phyloP scores from a whole-genome alignment of 92 coral and sea anemone species.

The Porites cylindrica region DNA sequence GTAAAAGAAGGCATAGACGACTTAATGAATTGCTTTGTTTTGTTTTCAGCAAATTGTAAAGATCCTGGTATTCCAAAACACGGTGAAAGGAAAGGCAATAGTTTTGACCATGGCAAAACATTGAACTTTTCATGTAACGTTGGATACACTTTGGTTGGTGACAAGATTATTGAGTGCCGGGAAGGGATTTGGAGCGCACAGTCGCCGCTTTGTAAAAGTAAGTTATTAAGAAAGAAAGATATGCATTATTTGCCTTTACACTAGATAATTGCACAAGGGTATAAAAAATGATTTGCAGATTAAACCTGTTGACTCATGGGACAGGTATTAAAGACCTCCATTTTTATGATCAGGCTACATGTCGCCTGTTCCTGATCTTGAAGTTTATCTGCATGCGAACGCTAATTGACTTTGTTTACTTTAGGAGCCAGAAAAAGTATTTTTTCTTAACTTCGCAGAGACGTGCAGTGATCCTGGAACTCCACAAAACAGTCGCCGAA shows the following conservation, averaged over 20 bases:
- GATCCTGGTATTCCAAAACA: conserved; percentile 60
- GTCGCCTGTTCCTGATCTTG: too few species aligned
- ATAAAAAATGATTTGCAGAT: too few species aligned
- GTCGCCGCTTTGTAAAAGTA: conserved; percentile 72
- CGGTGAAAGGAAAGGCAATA: conserved; percentile 42
- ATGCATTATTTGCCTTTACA: too few species aligned
- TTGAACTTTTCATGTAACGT: conserved; percentile 39
- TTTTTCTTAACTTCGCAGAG: conserved; percentile 2
- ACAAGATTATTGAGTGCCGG: conserved; percentile 51
- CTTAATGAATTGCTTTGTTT: too few species aligned
- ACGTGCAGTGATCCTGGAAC: conserved; percentile 39
- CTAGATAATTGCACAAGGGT: too few species aligned
- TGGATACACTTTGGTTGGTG: conserved; percentile 49
- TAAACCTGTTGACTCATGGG: too few species aligned
- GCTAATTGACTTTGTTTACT: not conserved
- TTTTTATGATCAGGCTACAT: too few species aligned
- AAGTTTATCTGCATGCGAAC: too few species aligned
- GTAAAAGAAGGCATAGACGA: too few species aligned
- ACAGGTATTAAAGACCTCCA: too few species aligned
- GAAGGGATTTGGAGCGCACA: conserved; percentile 79
- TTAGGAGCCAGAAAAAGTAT: not conserved
- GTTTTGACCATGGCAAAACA: conserved; percentile 18
- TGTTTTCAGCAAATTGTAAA: conserved; percentile 27
- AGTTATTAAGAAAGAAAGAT: not conserved
- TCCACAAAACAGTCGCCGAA: conserved; percentile 25